phyloP scores from a whole-genome alignment of 2,888 invertebrate species.

The Drosophila borborema region DNA sequence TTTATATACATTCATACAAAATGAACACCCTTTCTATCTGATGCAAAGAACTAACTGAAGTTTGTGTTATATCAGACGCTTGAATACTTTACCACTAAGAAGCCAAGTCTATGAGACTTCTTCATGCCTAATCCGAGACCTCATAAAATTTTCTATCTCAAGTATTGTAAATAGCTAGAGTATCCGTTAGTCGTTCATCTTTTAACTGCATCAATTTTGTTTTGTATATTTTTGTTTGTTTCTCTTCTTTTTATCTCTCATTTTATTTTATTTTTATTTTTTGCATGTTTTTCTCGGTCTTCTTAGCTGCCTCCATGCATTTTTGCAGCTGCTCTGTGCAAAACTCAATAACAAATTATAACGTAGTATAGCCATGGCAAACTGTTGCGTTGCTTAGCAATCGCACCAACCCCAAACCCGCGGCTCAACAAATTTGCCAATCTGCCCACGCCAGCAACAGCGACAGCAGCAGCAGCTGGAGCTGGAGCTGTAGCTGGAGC shows the following conservation, averaged over 20 bases:
- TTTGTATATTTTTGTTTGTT: constrained; percentile 37
- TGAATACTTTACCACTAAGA: too few relatives aligned
- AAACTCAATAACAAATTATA: constrained; percentile 84
- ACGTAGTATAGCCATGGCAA: constrained; percentile 84
- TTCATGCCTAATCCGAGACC: too few relatives aligned
- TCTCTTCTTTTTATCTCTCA: constrained; percentile 23
- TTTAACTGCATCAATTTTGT: not conserved
- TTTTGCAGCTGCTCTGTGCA: constrained; percentile 79
- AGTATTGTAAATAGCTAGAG: not conserved
- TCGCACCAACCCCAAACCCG: constrained; percentile 42
- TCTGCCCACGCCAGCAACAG: constrained; percentile 35
- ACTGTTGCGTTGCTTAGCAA: constrained; percentile 84
- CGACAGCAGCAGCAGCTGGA: not conserved
- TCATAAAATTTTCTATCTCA: not conserved
- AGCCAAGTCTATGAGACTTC: too few relatives aligned
- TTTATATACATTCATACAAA: too few relatives aligned
- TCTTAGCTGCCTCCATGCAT: constrained; percentile 52
- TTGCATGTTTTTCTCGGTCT: constrained; percentile 42
- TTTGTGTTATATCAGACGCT: too few relatives aligned
- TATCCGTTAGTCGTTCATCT: not conserved
- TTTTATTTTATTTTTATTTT: constrained; percentile 2
- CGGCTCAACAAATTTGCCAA: constrained; percentile 58
- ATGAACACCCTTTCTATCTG: not conserved
- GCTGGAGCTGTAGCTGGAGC: not conserved
- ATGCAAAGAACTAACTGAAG: not conserved